Percentiles rank a stretch among this genome's conserved stretches.
These are phyloP conservation scores for Zaprionus lachaisei DNA, from an alignment of 1,140 invertebrate species.

Conservation along the genomic window DNA sequence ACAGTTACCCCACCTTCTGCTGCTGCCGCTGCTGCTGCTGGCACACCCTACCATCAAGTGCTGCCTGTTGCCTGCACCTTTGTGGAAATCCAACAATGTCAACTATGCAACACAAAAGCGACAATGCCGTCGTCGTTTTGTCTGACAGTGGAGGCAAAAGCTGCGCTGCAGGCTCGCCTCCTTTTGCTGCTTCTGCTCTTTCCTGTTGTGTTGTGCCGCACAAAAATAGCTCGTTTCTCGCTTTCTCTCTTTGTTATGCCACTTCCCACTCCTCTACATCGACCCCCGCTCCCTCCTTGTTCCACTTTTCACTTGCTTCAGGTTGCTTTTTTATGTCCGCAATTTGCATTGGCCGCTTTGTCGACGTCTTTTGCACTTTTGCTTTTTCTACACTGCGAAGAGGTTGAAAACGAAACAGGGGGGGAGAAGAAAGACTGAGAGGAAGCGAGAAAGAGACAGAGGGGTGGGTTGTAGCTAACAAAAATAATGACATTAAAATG, in stretches of 20 bases:
- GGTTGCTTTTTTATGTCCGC: conserved; percentile 46
- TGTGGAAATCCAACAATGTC: conserved; percentile 81
- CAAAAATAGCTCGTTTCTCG: conserved; percentile 24
- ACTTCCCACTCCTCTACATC: background rate
- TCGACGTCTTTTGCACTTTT: conserved; percentile 60
- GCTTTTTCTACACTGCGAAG: conserved; percentile 41
- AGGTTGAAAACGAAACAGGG: background rate
- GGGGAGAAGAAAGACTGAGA: background rate
- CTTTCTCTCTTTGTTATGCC: conserved; percentile 16
- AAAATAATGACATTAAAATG: conserved; percentile 78
- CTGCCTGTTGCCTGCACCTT: conserved; percentile 66
- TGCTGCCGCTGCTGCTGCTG: background rate
- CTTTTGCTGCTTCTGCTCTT: background rate
- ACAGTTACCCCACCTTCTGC: background rate
- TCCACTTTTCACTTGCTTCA: conserved; percentile 22
- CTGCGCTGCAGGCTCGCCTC: background rate
- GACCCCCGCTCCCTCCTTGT: background rate
- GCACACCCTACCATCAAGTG: background rate
- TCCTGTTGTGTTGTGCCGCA: conserved; percentile 23
- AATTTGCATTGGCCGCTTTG: conserved; percentile 60
- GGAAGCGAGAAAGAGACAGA: conserved; percentile 17
- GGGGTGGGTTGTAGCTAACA: background rate
- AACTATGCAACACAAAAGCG: conserved; percentile 82
- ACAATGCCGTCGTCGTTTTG: conserved; percentile 78
- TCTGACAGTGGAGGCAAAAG: conserved; percentile 54